Base-by-base conservation (phyloP, 2,888 invertebrate species). In the Brenthis daphne region DNA sequence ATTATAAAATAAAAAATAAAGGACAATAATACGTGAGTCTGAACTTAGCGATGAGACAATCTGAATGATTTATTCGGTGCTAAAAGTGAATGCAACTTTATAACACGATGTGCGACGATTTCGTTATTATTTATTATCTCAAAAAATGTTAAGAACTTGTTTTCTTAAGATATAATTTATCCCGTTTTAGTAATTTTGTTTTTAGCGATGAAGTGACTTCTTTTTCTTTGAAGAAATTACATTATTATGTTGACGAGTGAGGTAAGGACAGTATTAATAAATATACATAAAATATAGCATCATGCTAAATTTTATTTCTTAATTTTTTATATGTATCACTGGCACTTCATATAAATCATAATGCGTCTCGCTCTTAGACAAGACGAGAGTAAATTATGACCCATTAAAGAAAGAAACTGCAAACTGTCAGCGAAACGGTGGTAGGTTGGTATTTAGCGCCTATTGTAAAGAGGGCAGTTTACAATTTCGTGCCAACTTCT, bases 401-500 rank as follows among this genome's bases (percentile, higher is more conserved):
- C 57, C 61, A 65, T 63, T 57, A 57, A 69, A 68, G 58, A 64
- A 29, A 69, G 61, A 57, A 50, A 50, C 55, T 68, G 68, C 54
- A 24, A 47, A 64, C 14, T 67, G 63, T 71, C 65, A 69, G 69
- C 67, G 20, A 68, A 72, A 72, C 67, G 64, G 64, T 64, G 65
- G 60, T 66, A 64, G 81, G 60, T 66, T 63, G 81, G 82, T 86
- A 85, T 88, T 87, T 82, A 84, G 82, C 83, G 80, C 78, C 81
- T 83, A 84, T 86, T 83, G 86, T 87, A 92, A 92, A 87, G 91
- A 90, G 91, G 90, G 85, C 90, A 92, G 92, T 92, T 92, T 92
- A 92, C 89, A 89, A 85, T 89, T 86, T 82, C 88, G 90, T 91
- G 92, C 92, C 92, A 92, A 92, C 85, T 86, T 87, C 84, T 83